phyloP scores from a whole-genome alignment of 2,797 vertebrate species.

The Naso thynnoides region DNA sequence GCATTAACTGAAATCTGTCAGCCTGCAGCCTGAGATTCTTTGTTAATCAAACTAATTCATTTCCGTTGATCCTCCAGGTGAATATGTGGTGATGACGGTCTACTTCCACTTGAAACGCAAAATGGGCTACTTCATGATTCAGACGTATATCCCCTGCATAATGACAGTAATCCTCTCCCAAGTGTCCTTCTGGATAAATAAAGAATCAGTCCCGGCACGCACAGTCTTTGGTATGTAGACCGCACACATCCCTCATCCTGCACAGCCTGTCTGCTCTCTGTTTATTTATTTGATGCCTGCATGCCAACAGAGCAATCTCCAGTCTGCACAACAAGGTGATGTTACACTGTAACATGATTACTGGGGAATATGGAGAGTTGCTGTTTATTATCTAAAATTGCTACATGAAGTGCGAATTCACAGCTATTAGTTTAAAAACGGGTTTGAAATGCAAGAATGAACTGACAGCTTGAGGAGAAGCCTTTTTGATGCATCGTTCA shows the following conservation, averaged over 20 bases:
- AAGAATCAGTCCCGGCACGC: conserved; percentile 97
- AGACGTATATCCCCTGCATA: conserved; percentile 99
- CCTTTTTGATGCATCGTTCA: conserved; percentile 2
- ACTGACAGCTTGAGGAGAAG: conserved; percentile 4
- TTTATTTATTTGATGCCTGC: conserved; percentile 43
- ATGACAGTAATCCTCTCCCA: conserved; percentile 99
- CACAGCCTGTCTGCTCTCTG: conserved; percentile 32
- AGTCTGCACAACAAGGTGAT: conserved; percentile 17
- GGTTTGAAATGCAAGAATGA: conserved; percentile 10
- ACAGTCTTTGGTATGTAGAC: conserved; percentile 95
- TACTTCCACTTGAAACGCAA: conserved; percentile 97
- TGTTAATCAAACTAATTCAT: conserved; percentile 43
- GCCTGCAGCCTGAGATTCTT: conserved; percentile 27
- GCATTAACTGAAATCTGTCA: conserved; percentile 31
- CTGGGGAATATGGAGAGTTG: neutral
- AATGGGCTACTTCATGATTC: conserved; percentile 99
- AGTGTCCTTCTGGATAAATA: conserved; percentile 99
- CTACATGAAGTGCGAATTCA: neutral
- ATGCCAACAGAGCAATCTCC: conserved; percentile 36
- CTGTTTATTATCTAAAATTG: neutral
- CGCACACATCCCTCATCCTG: conserved; percentile 55
- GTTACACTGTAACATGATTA: conserved; percentile 9
- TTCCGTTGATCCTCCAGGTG: conserved; percentile 85
- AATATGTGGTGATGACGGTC: conserved; percentile 99
- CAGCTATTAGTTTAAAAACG: neutral